Evolutionary conservation across 1,140 invertebrate species (phyloP).

Genomic region (Drosophila prosaltans): DNA sequence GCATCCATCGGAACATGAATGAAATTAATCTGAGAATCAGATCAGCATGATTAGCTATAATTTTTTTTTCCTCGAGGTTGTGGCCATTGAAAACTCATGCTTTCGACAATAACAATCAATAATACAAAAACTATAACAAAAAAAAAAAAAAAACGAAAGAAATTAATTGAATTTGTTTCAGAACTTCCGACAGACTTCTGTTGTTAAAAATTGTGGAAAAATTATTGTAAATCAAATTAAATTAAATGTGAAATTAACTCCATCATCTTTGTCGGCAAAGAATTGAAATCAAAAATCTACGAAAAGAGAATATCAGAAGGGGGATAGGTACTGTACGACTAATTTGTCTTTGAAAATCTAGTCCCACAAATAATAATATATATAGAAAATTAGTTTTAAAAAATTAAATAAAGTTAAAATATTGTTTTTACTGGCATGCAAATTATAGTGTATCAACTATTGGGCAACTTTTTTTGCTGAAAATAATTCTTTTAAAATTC

Average conservation of each 20-base stretch:
- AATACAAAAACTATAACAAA: background rate
- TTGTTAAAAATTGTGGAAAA: constrained; percentile 7
- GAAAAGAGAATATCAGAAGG: background rate
- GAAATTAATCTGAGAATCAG: constrained; percentile 66
- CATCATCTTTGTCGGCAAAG: background rate
- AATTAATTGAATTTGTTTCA: constrained; percentile 70
- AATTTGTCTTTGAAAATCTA: no score
- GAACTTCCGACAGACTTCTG: constrained; percentile 11
- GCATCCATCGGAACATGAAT: constrained; percentile 52
- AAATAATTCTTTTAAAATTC: no score
- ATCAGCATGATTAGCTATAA: constrained; percentile 79
- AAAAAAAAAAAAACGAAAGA: constrained; percentile 18
- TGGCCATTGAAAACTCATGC: constrained; percentile 44
- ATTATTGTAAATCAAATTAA: background rate
- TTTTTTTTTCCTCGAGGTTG: constrained; percentile 47
- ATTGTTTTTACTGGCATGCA: no score
- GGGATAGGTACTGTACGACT: no score
- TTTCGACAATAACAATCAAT: constrained; percentile 17
- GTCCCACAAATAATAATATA: no score
- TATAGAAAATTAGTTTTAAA: no score
- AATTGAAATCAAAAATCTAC: no score
- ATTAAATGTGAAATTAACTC: background rate
- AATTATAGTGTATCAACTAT: no score
- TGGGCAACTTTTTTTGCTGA: no score
- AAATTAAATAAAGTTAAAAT: no score